These are phyloP conservation scores for Clinocottus analis DNA, from an alignment of 2,113 vertebrate species.

Conservation along the genomic window DNA sequence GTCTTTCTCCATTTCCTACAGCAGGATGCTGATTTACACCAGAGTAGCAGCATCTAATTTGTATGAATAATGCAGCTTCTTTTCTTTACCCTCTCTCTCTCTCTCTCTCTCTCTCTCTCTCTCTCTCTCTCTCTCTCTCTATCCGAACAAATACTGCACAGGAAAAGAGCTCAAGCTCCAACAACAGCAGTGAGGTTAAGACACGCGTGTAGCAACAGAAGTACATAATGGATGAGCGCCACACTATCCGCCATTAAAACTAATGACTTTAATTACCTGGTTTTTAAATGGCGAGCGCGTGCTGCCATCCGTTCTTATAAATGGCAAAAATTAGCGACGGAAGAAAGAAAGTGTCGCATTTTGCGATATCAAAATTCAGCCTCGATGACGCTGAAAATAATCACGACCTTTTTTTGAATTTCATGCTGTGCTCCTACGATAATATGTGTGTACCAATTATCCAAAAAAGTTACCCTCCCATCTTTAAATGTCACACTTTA, in stretches of 20 bases:
- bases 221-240: constrained; percentile 35
- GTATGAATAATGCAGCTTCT: constrained; percentile 64
- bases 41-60: constrained; percentile 62
- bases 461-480: constrained; percentile 34
- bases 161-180: constrained; percentile 33
- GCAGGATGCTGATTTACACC: constrained; percentile 58
- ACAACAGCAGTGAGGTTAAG: constrained; percentile 37
- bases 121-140: too few species aligned
- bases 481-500: constrained; percentile 45
- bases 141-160: constrained; percentile 32
- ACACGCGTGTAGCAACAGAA: constrained; percentile 19
- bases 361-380: constrained; percentile 11
- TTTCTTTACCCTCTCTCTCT: constrained; percentile 6
- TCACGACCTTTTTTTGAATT: constrained; percentile 18
- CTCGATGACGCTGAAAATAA: constrained; percentile 19
- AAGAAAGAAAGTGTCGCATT: neutral
- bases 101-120: too few species aligned
- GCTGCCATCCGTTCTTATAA: constrained; percentile 26
- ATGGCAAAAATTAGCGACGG: neutral
- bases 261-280: constrained; percentile 56
- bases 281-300: constrained; percentile 24
- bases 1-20: constrained; percentile 57
- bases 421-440: constrained; percentile 16
- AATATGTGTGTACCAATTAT: constrained; percentile 32
- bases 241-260: constrained; percentile 41